phyloP scores from a whole-genome alignment of 2,888 invertebrate species.

The Eristalis intricaria region DNA sequence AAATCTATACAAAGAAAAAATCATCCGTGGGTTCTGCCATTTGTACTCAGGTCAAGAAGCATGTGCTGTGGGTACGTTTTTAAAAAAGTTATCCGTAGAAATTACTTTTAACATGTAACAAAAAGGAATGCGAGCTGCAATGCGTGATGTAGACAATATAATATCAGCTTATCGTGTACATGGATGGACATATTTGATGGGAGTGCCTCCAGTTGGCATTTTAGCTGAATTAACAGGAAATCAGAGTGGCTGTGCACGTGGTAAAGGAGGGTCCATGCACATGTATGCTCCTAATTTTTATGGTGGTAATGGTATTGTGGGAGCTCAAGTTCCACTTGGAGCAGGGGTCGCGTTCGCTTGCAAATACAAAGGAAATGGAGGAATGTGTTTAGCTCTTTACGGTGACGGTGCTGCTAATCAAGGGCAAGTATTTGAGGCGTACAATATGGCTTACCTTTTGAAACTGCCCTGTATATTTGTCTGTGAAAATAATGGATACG shows the following conservation, averaged over 20 bases:
- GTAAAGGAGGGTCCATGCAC: conserved; percentile 99
- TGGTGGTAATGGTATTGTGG: conserved; percentile 99
- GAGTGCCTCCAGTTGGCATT: conserved; percentile 88
- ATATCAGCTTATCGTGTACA: conserved; percentile 98
- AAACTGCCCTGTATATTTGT: conserved; percentile 94
- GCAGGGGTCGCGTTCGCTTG: conserved; percentile 94
- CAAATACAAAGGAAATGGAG: conserved; percentile 91
- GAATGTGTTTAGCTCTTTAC: conserved; percentile 92
- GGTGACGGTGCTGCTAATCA: conserved; percentile 96
- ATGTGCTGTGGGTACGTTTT: conserved; percentile 76
- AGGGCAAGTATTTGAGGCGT: conserved; percentile 93
- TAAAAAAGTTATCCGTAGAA: neutral
- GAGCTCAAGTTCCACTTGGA: conserved; percentile 97
- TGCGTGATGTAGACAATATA: conserved; percentile 90
- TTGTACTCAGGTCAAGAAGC: conserved; percentile 95
- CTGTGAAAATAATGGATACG: conserved; percentile 98
- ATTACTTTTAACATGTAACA: neutral
- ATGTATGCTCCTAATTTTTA: conserved; percentile 97
- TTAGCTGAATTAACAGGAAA: conserved; percentile 94
- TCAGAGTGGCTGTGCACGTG: conserved; percentile 92
- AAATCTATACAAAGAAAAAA: conserved; percentile 97
- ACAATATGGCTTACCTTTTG: conserved; percentile 97
- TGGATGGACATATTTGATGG: conserved; percentile 97
- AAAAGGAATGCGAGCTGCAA: conserved; percentile 90
- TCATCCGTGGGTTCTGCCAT: conserved; percentile 97